Conservation (phyloP, 2,888 invertebrate genomes). For the Troilus luridus region DNA sequence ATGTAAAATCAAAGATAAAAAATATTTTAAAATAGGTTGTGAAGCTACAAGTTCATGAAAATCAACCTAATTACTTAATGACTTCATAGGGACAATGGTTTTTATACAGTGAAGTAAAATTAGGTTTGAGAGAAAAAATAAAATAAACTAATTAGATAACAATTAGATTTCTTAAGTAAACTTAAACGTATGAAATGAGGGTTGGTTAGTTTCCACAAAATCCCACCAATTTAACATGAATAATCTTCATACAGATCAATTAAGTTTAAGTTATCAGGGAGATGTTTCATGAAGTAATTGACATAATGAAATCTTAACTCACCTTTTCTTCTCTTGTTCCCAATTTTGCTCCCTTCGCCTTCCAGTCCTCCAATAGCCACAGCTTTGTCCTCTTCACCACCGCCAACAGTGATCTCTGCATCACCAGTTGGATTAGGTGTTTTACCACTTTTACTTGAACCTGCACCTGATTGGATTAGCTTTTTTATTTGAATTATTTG, state of each 20-base stretch:
- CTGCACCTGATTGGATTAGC: slow-evolving; percentile 49
- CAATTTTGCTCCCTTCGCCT: slow-evolving; percentile 43
- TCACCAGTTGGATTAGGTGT: slow-evolving; percentile 44
- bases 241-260: neutral
- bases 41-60: too few species aligned
- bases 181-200: too few species aligned
- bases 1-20: neutral
- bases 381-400: slow-evolving; percentile 11
- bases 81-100: too few species aligned
- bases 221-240: neutral
- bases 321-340: slow-evolving; percentile 24
- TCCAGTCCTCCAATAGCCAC: slow-evolving; percentile 23
- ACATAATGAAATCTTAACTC: neutral
- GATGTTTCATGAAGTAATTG: neutral
- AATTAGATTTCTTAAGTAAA: too few species aligned
- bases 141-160: too few species aligned
- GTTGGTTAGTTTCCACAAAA: too few species aligned
- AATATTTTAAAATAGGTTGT: neutral
- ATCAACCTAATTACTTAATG: too few species aligned
- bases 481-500: neutral
- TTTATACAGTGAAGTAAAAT: too few species aligned
- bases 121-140: too few species aligned
- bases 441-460: slow-evolving; percentile 57
- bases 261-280: neutral
- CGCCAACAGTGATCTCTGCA: slow-evolving; percentile 30